phyloP scores from a whole-genome alignment of 2,113 vertebrate genomes.

The Beaufortia kweichowensis region DNA sequence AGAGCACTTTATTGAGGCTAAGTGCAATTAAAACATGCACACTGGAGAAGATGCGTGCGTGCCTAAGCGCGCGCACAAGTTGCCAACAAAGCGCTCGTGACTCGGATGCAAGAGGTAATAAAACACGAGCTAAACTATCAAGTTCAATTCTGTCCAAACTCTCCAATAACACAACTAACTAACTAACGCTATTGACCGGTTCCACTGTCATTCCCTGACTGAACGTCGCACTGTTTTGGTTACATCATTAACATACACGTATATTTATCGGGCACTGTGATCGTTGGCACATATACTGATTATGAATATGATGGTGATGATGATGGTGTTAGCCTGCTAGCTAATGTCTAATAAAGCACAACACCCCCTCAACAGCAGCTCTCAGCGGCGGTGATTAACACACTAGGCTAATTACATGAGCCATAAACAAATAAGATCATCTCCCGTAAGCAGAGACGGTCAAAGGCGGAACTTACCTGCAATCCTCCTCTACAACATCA shows the following conservation, averaged over 20 bases:
- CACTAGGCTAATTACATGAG: constrained; percentile 36
- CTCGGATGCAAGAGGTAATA: constrained; percentile 25
- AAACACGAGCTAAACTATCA: constrained; percentile 24
- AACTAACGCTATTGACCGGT: constrained; percentile 16
- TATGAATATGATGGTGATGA: neutral
- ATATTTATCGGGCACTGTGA: neutral
- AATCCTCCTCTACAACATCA: constrained; percentile 80
- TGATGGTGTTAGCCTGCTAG: constrained; percentile 35
- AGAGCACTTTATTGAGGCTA: neutral
- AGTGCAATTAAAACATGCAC: constrained; percentile 13
- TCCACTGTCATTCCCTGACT: constrained; percentile 12
- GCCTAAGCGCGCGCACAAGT: constrained; percentile 9
- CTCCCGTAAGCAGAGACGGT: constrained; percentile 6
- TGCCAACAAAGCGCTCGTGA: constrained; percentile 36
- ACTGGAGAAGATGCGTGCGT: neutral
- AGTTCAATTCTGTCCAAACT: constrained; percentile 29
- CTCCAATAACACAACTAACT: constrained; percentile 10
- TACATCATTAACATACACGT: neutral
- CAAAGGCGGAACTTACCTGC: constrained; percentile 75
- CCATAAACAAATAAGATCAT: constrained; percentile 7
- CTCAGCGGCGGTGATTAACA: constrained; percentile 20
- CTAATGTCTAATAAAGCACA: constrained; percentile 27
- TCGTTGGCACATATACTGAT: constrained; percentile 8
- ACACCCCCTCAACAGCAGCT: constrained; percentile 28
- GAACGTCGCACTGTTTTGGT: neutral